phyloP scores from a whole-genome alignment of 2,113 vertebrate genomes.

The Eulemur rufifrons region DNA sequence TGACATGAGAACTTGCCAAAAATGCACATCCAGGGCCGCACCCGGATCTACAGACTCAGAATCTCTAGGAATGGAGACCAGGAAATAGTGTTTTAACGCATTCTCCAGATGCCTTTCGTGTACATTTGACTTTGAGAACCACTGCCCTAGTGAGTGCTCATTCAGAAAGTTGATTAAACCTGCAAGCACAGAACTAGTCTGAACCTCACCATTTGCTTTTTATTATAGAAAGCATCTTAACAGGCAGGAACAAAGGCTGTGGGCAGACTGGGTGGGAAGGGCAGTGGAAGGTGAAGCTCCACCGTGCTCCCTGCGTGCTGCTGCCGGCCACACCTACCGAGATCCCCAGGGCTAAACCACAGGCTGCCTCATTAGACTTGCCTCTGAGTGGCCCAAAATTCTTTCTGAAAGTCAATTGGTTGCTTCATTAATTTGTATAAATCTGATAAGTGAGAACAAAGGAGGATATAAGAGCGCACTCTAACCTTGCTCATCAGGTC shows the following conservation, averaged over 20 bases:
- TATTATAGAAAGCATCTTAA: background rate
- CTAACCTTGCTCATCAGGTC: constrained; percentile 54
- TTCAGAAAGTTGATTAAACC: constrained; percentile 39
- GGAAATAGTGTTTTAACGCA: background rate
- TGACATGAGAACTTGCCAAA: background rate
- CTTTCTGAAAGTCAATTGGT: background rate
- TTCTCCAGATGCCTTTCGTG: background rate
- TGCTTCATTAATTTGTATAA: background rate
- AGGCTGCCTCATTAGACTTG: constrained; percentile 59
- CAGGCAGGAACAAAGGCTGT: background rate
- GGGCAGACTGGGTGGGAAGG: background rate
- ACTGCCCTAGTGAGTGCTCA: background rate
- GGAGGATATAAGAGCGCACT: background rate
- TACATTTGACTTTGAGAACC: background rate
- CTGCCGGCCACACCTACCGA: background rate
- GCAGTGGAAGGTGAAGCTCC: background rate
- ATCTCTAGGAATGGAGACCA: background rate
- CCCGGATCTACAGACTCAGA: background rate
- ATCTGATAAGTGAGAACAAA: background rate
- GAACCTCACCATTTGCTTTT: background rate
- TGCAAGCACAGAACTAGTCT: constrained; percentile 46
- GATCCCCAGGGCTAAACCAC: constrained; percentile 24
- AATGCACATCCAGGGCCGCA: background rate
- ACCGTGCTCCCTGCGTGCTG: background rate
- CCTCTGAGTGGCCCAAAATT: constrained; percentile 35